Conservation (phyloP, 2,113 vertebrate species). For the Erinaceus europaeus region DNA sequence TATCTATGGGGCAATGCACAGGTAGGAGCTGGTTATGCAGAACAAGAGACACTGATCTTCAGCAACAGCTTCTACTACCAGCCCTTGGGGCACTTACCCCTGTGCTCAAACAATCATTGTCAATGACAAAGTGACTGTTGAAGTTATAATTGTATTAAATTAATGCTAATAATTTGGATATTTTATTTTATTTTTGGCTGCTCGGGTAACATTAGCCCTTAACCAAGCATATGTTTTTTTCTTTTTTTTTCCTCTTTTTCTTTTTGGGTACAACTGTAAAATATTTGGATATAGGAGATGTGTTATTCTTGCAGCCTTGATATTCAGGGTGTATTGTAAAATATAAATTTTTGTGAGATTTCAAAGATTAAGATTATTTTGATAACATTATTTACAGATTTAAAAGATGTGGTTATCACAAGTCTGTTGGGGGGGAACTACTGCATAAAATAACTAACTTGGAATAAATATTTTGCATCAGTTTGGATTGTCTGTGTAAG, state of each 20-base stretch:
- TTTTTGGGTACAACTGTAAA: conserved; percentile 92
- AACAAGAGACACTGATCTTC: conserved; percentile 84
- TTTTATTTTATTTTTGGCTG: conserved; percentile 88
- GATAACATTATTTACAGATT: conserved; percentile 97
- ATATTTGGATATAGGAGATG: conserved; percentile 89
- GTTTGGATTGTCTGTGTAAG: conserved; percentile 83
- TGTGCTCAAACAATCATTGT: conserved; percentile 91
- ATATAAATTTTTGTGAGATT: conserved; percentile 96
- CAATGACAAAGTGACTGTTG: conserved; percentile 88
- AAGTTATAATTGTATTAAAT: conserved; percentile 91
- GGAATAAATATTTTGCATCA: conserved; percentile 98
- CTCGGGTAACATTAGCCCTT: conserved; percentile 90
- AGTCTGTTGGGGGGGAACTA: conserved; percentile 88
- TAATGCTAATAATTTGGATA: conserved; percentile 89
- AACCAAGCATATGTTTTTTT: conserved; percentile 85
- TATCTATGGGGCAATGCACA: conserved; percentile 77
- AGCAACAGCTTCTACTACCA: conserved; percentile 84
- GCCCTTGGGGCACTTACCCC: conserved; percentile 77
- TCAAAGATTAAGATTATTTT: conserved; percentile 96
- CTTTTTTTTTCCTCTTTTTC: conserved; percentile 53
- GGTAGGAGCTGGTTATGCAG: conserved; percentile 78
- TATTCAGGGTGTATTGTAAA: conserved; percentile 97
- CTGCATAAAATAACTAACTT: conserved; percentile 92
- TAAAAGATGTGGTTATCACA: conserved; percentile 90
- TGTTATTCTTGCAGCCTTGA: conserved; percentile 94